Evolutionary conservation across 1,140 invertebrate genomes (phyloP).

Genomic region (Heliconius hermathena): DNA sequence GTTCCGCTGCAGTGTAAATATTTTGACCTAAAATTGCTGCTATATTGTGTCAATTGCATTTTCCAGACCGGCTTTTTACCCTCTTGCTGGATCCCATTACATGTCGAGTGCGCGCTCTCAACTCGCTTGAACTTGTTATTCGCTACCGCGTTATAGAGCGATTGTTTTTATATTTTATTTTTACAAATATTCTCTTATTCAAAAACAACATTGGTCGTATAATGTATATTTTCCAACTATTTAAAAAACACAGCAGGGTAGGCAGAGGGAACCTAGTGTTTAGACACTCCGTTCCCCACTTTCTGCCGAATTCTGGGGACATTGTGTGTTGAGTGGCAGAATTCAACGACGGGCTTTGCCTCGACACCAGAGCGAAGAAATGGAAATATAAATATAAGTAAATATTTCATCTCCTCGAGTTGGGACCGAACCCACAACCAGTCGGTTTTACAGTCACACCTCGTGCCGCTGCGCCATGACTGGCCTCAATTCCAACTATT

Average conservation of each 20-base stretch:
- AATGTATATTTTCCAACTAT: background rate
- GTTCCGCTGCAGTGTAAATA: background rate
- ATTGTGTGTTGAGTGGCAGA: no score
- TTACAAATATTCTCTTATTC: background rate
- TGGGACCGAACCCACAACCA: no score
- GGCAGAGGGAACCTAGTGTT: no score
- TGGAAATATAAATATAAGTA: no score
- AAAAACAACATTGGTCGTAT: background rate
- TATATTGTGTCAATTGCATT: constrained; percentile 12
- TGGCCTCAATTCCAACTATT: background rate
- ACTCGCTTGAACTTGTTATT: constrained; percentile 1
- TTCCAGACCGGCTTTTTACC: constrained; percentile 12
- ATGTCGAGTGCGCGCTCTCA: background rate
- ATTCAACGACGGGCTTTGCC: no score
- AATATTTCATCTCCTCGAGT: no score
- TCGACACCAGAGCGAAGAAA: no score
- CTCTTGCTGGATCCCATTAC: background rate
- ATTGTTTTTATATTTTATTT: constrained; percentile 4
- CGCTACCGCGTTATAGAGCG: constrained; percentile 1
- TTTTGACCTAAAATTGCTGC: constrained; percentile 13
- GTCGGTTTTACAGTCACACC: no score
- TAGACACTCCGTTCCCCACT: no score
- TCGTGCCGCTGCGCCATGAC: no score
- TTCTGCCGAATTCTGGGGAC: no score
- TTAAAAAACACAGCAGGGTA: no score